Percentiles rank a stretch among this genome's conserved stretches.
These are phyloP conservation scores for Clarias laeviceps DNA, from an alignment of 2,797 vertebrate species.

Conservation along the genomic window DNA sequence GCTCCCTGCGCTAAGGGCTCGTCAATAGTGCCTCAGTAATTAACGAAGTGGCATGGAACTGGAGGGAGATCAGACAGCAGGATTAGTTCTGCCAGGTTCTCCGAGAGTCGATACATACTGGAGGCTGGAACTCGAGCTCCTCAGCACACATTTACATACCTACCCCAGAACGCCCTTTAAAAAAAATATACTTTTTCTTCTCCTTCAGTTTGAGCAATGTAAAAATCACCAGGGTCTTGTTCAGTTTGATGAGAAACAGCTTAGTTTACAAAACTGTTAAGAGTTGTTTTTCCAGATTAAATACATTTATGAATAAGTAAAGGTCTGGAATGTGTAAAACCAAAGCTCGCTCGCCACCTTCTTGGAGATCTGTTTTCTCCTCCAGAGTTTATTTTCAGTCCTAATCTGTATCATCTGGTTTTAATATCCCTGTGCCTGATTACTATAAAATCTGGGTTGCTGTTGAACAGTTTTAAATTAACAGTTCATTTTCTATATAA, in stretches of 20 bases:
- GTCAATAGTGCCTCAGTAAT: slow-evolving; percentile 66
- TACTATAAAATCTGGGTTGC: slow-evolving; percentile 9
- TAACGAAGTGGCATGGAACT: slow-evolving; percentile 65
- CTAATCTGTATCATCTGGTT: slow-evolving; percentile 42
- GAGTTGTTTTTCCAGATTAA: slow-evolving; percentile 21
- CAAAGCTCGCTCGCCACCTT: slow-evolving; percentile 23
- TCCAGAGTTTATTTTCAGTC: slow-evolving; percentile 36
- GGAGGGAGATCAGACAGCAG: slow-evolving; percentile 63
- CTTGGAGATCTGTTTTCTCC: slow-evolving; percentile 28
- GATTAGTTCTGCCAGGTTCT: slow-evolving; percentile 65
- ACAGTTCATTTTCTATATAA: background rate
- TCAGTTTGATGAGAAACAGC: slow-evolving; percentile 23
- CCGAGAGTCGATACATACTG: slow-evolving; percentile 59
- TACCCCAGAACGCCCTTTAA: slow-evolving; percentile 54
- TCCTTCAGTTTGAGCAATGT: slow-evolving; percentile 1
- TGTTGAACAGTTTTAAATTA: slow-evolving; percentile 17
- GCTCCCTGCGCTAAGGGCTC: slow-evolving; percentile 58
- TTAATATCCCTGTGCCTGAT: slow-evolving; percentile 26
- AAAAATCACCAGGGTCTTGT: slow-evolving; percentile 4
- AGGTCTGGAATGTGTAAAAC: slow-evolving; percentile 26
- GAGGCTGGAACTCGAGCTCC: slow-evolving; percentile 46
- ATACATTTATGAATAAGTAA: slow-evolving; percentile 4
- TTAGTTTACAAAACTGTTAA: slow-evolving; percentile 16
- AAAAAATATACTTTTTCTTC: background rate
- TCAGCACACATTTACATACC: slow-evolving; percentile 59